Evolutionary conservation across 2,797 vertebrate genomes (phyloP).

Genomic region (Euthynnus affinis): DNA sequence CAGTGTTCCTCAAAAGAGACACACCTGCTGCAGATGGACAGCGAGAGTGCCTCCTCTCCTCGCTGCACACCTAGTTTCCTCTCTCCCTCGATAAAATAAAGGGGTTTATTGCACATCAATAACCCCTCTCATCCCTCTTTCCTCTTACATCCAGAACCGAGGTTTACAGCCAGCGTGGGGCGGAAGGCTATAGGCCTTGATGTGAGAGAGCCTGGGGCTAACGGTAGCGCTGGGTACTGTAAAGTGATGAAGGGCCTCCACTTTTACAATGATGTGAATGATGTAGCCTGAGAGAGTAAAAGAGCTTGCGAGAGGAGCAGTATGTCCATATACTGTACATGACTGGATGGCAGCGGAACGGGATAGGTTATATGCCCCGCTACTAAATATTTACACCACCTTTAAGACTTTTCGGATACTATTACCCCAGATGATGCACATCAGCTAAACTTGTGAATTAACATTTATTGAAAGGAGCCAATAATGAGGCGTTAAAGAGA

Average conservation of each 20-base stretch:
- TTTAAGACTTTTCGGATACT: constrained; percentile 37
- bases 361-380: constrained; percentile 30
- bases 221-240: constrained; percentile 83
- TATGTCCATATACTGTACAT: constrained; percentile 67
- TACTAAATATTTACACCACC: constrained; percentile 56
- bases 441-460: not conserved
- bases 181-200: constrained; percentile 76
- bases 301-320: constrained; percentile 67
- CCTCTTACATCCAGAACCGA: constrained; percentile 61
- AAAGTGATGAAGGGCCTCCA: constrained; percentile 82
- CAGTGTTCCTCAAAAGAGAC: constrained; percentile 32
- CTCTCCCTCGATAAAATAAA: constrained; percentile 84
- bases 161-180: constrained; percentile 81
- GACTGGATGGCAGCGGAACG: constrained; percentile 43
- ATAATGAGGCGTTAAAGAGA: not conserved
- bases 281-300: constrained; percentile 82
- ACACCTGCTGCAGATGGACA: constrained; percentile 45
- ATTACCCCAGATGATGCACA: constrained; percentile 19
- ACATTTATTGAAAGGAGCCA: constrained; percentile 3
- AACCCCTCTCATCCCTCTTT: constrained; percentile 85
- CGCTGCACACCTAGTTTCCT: constrained; percentile 77
- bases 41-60: not conserved
- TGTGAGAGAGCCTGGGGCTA: constrained; percentile 78
- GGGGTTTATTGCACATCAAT: constrained; percentile 87
- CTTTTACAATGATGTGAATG: constrained; percentile 85